A percentile compares a stretch with the other conserved stretches of the same genome.
These are phyloP conservation scores for Entomobrya proxima DNA, from an alignment of 2,888 invertebrate genomes.

Conservation along the genomic window DNA sequence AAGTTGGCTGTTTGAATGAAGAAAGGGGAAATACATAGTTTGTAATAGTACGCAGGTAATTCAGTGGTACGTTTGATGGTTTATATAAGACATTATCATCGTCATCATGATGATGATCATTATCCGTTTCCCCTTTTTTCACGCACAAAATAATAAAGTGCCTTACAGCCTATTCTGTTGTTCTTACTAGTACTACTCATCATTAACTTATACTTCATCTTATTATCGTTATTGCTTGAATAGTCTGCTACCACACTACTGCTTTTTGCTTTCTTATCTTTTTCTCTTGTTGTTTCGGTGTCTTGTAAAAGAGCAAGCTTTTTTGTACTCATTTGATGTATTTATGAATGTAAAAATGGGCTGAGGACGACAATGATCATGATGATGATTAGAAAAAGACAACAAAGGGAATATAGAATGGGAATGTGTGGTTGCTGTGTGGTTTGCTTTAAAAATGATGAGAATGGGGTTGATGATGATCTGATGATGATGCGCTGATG, in stretches of 20 bases:
- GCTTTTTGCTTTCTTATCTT: constrained; percentile 3
- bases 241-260: not conserved
- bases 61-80: constrained; percentile 41
- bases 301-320: constrained; percentile 51
- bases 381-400: constrained; percentile 30
- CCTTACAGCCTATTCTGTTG: not conserved
- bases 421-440: constrained; percentile 43
- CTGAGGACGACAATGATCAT: constrained; percentile 16
- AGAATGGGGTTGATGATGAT: constrained; percentile 46
- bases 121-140: constrained; percentile 44
- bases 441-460: not conserved
- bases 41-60: constrained; percentile 16
- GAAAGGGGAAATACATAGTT: not conserved
- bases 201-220: no score
- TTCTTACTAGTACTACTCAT: not conserved
- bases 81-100: constrained; percentile 52
- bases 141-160: not conserved
- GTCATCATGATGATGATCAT: constrained; percentile 30
- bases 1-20: constrained; percentile 38
- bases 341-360: constrained; percentile 65
- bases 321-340: constrained; percentile 65
- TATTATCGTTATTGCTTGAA: constrained; percentile 17
- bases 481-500: constrained; percentile 32
- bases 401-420: constrained; percentile 18
- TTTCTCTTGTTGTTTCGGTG: constrained; percentile 38